Base-by-base conservation (phyloP, 1,140 invertebrate genomes). In the Ceratina australensis region DNA sequence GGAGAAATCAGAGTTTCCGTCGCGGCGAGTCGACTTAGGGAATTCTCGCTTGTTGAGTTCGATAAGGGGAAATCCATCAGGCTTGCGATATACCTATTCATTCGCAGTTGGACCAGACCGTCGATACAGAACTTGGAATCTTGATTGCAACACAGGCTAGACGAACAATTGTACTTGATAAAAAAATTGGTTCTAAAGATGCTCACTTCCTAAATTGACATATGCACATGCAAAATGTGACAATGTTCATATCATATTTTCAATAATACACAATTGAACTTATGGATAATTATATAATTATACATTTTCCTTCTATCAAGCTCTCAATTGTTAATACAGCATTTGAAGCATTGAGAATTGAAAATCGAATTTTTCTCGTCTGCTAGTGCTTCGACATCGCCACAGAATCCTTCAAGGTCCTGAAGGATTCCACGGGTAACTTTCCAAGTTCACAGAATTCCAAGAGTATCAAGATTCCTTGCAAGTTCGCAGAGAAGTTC, bases 61-160 rank as follows among this genome's bases (percentile, higher is more conserved):
- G 75, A 78, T 78, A 78, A 72, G 24, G 69, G 67, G 33, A 72
- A 72, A 78, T 78, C 68, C 59, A 72, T 78, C 68, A 54, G 20
- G 22, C 57, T 18, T 10, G 16, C 26, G 24, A 68, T 68, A 60
- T 50, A 75, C 54, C 54, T 68, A 68, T 61, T 72, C 59, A 61
- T 61, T 71, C 74, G 15, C 47, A 22, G 50, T 54, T 54, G 24
- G 3, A 1, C 16, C 7, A 13, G 7, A 67, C 20, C 10, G n/a
- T 76, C 20, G 65, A 33, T 33, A 60, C 42, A 69, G 33, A 42
- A 42, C 33, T 42, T 42, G 33, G 33, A 42, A 42, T 42, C 33
- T 42, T 42, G 33, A 42, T 0, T 42, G 2, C 28, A 33, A 5
- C 28, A 33, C 28, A 33, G 33, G 10, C 33, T 42, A 3, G 33